Conservation (phyloP, 2,888 invertebrate species). For the Acleris cristana region DNA sequence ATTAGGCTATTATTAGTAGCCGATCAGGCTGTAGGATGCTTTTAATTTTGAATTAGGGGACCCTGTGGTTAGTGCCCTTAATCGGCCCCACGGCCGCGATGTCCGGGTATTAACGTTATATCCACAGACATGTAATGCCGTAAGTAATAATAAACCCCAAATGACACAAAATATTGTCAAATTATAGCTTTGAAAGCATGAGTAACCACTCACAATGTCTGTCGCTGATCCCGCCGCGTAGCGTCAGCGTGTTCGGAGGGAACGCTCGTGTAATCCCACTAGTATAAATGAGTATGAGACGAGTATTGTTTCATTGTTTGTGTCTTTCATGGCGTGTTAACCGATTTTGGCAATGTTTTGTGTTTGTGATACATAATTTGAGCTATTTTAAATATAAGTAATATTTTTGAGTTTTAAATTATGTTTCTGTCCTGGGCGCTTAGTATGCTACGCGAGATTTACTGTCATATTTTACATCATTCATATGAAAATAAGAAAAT, state of each 20-base stretch:
- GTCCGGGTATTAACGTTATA: slow-evolving; percentile 78
- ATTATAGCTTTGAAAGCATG: slow-evolving; percentile 82
- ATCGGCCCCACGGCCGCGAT: slow-evolving; percentile 71
- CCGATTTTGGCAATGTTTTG: no score
- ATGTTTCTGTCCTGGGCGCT: no score
- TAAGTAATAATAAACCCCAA: slow-evolving; percentile 83
- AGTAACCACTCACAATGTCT: slow-evolving; percentile 80
- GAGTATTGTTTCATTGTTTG: no score
- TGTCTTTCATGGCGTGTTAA: no score
- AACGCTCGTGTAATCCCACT: background rate
- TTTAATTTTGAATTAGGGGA: slow-evolving; percentile 84
- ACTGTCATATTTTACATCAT: no score
- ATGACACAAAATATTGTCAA: slow-evolving; percentile 85
- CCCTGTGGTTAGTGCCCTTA: slow-evolving; percentile 81
- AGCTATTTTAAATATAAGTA: no score
- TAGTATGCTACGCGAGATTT: no score
- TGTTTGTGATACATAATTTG: no score
- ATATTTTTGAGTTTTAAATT: no score
- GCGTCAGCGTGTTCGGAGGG: slow-evolving; percentile 53
- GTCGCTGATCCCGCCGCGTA: slow-evolving; percentile 72
- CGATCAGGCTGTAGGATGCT: slow-evolving; percentile 82
- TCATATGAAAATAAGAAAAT: no score
- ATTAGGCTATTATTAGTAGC: slow-evolving; percentile 83
- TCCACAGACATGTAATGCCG: slow-evolving; percentile 79
- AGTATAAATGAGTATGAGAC: no score